phyloP scores from a whole-genome alignment of 2,888 invertebrate genomes.

The Stegophylla sp. region DNA sequence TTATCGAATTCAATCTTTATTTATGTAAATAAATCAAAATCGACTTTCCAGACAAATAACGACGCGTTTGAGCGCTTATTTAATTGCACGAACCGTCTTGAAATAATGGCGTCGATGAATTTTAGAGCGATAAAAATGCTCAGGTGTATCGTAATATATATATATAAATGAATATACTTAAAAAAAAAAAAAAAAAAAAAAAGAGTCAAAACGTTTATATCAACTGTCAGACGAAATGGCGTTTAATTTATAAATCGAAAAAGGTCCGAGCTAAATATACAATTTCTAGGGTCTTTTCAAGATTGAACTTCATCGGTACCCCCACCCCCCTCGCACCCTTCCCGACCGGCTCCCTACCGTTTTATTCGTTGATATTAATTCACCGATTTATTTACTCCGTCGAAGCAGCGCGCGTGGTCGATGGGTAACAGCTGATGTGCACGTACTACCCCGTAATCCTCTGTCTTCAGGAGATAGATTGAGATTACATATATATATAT shows the following conservation, averaged over 20 bases:
- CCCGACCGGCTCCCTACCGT: background rate
- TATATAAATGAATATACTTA: background rate
- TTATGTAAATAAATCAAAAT: too few species aligned
- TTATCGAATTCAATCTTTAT: too few species aligned
- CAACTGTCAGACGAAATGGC: conserved; percentile 48
- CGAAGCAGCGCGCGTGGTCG: background rate
- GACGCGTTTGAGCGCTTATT: background rate
- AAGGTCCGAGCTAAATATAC: conserved; percentile 38
- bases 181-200: conserved; percentile 13
- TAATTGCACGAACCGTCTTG: background rate
- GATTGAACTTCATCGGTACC: conserved; percentile 35
- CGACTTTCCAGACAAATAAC: too few species aligned
- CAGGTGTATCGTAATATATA: background rate
- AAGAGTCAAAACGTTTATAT: conserved; percentile 37
- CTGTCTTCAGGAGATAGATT: background rate
- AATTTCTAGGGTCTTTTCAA: conserved; percentile 45
- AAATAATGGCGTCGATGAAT: background rate
- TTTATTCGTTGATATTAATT: conserved; percentile 32
- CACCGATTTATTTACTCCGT: conserved; percentile 41
- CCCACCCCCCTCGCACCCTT: background rate
- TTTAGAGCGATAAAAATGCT: conserved; percentile 1
- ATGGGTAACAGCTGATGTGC: conserved; percentile 41
- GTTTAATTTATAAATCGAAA: conserved; percentile 45
- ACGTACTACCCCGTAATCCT: conserved; percentile 4
- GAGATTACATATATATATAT: too few species aligned